Conservation (phyloP, 2,113 vertebrate genomes). For the Terrapene triunguis region DNA sequence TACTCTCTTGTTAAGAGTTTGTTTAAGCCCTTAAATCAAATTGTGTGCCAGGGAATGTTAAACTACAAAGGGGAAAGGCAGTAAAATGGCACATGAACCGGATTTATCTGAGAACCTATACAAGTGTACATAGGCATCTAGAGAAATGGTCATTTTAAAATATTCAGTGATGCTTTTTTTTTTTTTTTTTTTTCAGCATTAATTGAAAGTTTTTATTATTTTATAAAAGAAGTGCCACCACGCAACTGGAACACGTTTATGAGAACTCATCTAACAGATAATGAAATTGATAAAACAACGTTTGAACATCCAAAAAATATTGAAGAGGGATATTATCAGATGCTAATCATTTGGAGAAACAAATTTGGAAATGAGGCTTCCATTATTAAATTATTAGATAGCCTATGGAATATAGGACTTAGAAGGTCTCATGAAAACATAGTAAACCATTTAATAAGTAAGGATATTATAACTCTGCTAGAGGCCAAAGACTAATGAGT, state of each 20-base stretch:
- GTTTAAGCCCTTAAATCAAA: not conserved
- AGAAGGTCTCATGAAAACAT: not conserved
- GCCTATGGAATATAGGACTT: not conserved
- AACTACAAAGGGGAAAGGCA: not conserved
- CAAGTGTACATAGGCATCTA: not conserved
- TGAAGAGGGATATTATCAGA: conserved; percentile 26
- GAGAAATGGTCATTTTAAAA: not conserved
- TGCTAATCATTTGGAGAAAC: conserved; percentile 14
- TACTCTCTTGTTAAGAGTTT: not conserved
- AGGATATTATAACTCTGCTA: conserved; percentile 3
- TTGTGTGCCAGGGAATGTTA: not conserved
- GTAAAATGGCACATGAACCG: not conserved
- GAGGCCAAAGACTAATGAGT: not conserved
- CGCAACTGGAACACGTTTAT: not conserved
- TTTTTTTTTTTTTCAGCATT: conserved; percentile 34
- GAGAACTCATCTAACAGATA: not conserved
- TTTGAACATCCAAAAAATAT: not conserved
- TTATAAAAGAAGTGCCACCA: not conserved
- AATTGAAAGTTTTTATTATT: not conserved
- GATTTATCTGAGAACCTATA: not conserved
- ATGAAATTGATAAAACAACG: not conserved
- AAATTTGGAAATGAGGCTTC: not conserved
- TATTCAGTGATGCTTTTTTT: not conserved
- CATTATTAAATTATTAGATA: conserved; percentile 30
- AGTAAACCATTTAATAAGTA: conserved; percentile 23